These are phyloP conservation scores for Xylophagus ater DNA, from an alignment of 2,888 invertebrate species.

Conservation along the genomic window DNA sequence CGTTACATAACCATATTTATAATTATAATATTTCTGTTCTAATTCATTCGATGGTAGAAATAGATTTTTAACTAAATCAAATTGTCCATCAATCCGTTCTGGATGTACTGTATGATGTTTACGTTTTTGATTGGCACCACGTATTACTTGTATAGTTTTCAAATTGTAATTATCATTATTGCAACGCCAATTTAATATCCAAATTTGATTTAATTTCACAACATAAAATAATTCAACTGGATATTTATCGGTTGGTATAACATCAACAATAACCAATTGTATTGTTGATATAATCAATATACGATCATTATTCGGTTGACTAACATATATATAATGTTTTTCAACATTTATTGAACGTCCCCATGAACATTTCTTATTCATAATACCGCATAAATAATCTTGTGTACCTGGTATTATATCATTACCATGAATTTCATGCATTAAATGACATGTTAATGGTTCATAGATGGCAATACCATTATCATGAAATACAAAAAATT, in stretches of 20 bases:
- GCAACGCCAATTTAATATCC: conserved; percentile 54
- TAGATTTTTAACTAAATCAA: conserved; percentile 55
- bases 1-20: conserved; percentile 62
- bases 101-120: conserved; percentile 63
- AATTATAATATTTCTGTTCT: conserved; percentile 45
- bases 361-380: conserved; percentile 57
- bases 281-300: conserved; percentile 59
- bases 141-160: conserved; percentile 44
- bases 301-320: conserved; percentile 58
- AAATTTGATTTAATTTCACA: conserved; percentile 59
- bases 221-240: conserved; percentile 61
- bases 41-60: conserved; percentile 49
- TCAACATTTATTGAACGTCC: conserved; percentile 60
- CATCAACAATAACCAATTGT: conserved; percentile 60
- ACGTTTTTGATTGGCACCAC: conserved; percentile 58
- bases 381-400: conserved; percentile 61
- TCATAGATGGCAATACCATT: conserved; percentile 65
- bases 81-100: conserved; percentile 63
- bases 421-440: conserved; percentile 57
- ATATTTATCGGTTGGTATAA: conserved; percentile 57
- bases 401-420: conserved; percentile 61
- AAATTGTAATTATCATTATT: conserved; percentile 11
- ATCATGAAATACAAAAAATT: conserved; percentile 64
- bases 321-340: conserved; percentile 58
- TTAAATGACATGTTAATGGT: conserved; percentile 55